phyloP scores from a whole-genome alignment of 2,113 vertebrate genomes.

The Eira barbara region DNA sequence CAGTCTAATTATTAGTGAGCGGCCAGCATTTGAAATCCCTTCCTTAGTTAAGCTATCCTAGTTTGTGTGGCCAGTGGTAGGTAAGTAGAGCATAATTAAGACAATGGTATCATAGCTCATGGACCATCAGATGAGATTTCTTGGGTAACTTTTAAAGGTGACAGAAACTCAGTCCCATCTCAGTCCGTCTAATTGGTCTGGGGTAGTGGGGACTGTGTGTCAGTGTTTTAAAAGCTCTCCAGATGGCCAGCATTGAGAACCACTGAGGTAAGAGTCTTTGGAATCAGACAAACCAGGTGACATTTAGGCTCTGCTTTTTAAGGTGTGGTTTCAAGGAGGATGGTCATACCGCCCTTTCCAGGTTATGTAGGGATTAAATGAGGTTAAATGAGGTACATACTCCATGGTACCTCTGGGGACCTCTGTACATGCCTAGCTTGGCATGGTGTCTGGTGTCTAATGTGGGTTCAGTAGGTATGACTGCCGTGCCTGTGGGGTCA shows the following conservation, averaged over 20 bases:
- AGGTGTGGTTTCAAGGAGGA: background rate
- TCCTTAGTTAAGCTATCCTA: background rate
- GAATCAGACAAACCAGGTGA: slow-evolving; percentile 8
- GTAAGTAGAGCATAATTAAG: background rate
- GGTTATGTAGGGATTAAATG: background rate
- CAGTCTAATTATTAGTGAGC: background rate
- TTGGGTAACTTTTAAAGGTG: background rate
- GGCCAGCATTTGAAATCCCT: background rate
- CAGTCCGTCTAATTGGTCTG: background rate
- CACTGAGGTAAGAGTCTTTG: background rate
- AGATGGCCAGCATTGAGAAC: background rate
- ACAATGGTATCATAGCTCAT: background rate
- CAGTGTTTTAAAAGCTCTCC: background rate
- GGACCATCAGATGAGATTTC: background rate
- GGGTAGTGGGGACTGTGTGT: background rate
- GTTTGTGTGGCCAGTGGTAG: background rate
- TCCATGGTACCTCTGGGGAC: background rate
- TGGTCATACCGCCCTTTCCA: background rate
- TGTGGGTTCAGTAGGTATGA: background rate
- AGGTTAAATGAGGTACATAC: background rate
- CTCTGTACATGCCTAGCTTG: background rate
- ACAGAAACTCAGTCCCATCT: background rate
- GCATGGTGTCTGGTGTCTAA: background rate
- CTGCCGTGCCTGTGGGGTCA: background rate
- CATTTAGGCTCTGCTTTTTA: background rate